Evolutionary conservation across 2,797 vertebrate species (phyloP).

Genomic region (Notoglanidium macrostoma): DNA sequence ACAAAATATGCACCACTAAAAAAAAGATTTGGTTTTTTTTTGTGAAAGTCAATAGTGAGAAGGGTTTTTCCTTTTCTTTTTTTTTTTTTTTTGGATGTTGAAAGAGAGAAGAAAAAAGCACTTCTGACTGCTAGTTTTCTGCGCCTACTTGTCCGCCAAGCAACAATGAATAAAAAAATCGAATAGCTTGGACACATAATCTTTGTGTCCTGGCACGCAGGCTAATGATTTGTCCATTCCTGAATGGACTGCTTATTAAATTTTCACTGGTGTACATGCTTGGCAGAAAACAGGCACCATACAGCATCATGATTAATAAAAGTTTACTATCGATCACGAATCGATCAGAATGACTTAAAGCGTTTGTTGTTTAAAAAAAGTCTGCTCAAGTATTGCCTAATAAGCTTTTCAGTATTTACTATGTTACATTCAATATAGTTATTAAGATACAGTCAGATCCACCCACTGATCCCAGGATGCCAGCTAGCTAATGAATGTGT

Average conservation of each 20-base stretch:
- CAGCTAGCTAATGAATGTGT: constrained; percentile 38
- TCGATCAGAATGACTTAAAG: background rate
- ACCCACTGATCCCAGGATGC: constrained; percentile 13
- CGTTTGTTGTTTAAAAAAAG: background rate
- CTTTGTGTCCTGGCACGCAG: background rate
- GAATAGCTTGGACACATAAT: background rate
- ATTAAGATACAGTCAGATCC: background rate
- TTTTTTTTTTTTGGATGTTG: background rate
- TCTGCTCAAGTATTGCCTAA: background rate
- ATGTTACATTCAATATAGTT: background rate
- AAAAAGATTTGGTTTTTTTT: background rate
- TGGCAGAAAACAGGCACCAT: background rate
- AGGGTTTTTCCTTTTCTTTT: background rate
- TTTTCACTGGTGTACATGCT: background rate
- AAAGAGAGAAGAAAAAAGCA: background rate
- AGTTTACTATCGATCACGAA: background rate
- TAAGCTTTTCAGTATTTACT: background rate
- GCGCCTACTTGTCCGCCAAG: background rate
- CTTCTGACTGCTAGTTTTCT: background rate
- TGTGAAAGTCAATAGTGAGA: background rate
- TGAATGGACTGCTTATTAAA: background rate
- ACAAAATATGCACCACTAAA: too few species aligned
- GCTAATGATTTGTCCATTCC: background rate
- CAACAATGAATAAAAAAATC: background rate
- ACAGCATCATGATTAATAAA: background rate